phyloP scores from a whole-genome alignment of 2,888 invertebrate species.

The Acleris sparsana region DNA sequence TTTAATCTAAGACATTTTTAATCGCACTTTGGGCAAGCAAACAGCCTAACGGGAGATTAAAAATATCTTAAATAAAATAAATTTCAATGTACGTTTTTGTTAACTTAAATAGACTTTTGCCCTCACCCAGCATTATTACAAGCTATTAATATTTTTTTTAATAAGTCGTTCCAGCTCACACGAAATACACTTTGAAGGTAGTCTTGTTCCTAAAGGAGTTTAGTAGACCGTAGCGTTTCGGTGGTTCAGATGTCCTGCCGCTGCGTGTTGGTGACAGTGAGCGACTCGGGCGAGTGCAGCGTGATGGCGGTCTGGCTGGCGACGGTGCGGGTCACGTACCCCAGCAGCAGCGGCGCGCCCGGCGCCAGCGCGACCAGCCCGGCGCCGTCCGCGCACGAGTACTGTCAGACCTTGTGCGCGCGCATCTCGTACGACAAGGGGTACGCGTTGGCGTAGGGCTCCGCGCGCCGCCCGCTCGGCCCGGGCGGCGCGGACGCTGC shows the following conservation, averaged over 20 bases:
- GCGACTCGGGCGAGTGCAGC: constrained; percentile 69
- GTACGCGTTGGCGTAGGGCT: constrained; percentile 89
- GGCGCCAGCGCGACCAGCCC: constrained; percentile 71
- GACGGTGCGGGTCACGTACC: constrained; percentile 56
- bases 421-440: constrained; percentile 90
- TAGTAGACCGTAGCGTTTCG: not conserved
- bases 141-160: no score
- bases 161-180: no score
- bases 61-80: no score
- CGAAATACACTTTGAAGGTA: no score
- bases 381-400: constrained; percentile 57
- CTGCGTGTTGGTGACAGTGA: constrained; percentile 55
- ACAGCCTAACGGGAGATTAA: no score
- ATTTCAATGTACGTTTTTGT: no score
- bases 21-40: no score
- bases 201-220: not conserved
- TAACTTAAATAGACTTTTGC: no score
- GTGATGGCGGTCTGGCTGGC: constrained; percentile 76
- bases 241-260: constrained; percentile 45
- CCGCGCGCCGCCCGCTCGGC: constrained; percentile 79
- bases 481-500: constrained; percentile 77
- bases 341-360: constrained; percentile 70
- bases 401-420: constrained; percentile 86
- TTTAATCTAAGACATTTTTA: no score
- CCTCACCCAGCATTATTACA: no score